Percentiles rank a stretch among this genome's conserved stretches.
These are phyloP conservation scores for Myrmecobius fasciatus DNA, from an alignment of 2,113 vertebrate genomes.

Conservation along the genomic window DNA sequence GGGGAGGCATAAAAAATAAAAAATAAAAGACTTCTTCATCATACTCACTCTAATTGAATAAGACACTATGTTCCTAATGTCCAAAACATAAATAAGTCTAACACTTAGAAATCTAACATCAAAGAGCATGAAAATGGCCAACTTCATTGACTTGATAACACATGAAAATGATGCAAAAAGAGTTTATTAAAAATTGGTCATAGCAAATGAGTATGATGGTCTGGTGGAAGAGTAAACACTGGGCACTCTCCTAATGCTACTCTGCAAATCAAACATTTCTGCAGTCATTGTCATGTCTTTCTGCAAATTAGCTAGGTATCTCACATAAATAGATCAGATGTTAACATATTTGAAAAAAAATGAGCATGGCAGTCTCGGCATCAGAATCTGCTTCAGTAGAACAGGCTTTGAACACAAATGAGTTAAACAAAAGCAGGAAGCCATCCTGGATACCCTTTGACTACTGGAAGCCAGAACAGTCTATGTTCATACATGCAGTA, in stretches of 20 bases:
- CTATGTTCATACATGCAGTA: too few species aligned
- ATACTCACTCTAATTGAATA: constrained; percentile 33
- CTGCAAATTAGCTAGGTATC: constrained; percentile 3
- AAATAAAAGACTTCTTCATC: not conserved
- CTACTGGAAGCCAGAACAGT: too few species aligned
- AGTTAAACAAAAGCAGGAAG: not conserved
- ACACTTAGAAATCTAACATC: not conserved
- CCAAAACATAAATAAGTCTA: not conserved
- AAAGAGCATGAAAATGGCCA: not conserved
- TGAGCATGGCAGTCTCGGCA: not conserved
- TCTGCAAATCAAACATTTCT: not conserved
- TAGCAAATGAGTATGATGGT: not conserved
- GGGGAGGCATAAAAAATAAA: not conserved
- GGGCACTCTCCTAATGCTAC: not conserved
- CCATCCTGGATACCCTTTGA: not conserved
- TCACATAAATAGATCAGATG: not conserved
- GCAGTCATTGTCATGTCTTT: not conserved
- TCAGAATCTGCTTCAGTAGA: not conserved
- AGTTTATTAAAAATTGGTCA: not conserved
- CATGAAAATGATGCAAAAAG: not conserved
- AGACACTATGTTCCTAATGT: not conserved
- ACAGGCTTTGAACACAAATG: not conserved
- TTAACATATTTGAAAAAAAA: not conserved
- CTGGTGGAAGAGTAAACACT: constrained; percentile 6
- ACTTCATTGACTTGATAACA: not conserved